A percentile compares a stretch with the other conserved stretches of the same genome.
phyloP scores from a whole-genome alignment of 1,140 invertebrate genomes.

The Gonioctena quinquepunctata region DNA sequence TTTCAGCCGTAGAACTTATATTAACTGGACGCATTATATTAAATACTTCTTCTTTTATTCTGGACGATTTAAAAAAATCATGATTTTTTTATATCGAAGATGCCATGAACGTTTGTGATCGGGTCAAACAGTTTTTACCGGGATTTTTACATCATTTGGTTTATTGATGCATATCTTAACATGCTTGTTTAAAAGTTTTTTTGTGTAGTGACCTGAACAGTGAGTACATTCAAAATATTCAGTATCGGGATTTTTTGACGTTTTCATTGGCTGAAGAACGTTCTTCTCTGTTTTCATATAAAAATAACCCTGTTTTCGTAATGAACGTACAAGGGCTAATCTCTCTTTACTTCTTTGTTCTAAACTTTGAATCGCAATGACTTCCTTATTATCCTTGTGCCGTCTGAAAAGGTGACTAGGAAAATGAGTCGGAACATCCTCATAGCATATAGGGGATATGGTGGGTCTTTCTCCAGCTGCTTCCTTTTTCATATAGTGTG shows the following conservation, averaged over 20 bases:
- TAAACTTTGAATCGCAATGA: conserved; percentile 15
- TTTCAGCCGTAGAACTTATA: conserved; percentile 29
- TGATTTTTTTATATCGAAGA: not conserved
- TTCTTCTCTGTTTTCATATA: not conserved
- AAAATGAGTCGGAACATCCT: conserved; percentile 31
- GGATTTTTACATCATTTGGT: not conserved
- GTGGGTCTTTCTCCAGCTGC: conserved; percentile 27
- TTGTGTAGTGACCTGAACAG: not conserved
- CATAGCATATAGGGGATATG: conserved; percentile 26
- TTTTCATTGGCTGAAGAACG: not conserved
- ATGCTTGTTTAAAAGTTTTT: not conserved
- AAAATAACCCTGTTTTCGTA: conserved; percentile 8
- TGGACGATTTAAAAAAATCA: not conserved
- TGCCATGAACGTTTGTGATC: not conserved
- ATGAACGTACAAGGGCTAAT: not conserved
- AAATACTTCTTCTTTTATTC: not conserved
- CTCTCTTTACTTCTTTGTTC: conserved; percentile 25
- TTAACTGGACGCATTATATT: conserved; percentile 1
- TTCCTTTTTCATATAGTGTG: conserved; percentile 18
- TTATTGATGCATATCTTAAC: not conserved
- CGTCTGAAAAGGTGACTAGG: conserved; percentile 27
- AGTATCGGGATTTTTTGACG: not conserved
- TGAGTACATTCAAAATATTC: conserved; percentile 9
- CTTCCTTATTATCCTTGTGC: conserved; percentile 22
- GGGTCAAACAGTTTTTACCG: conserved; percentile 1